phyloP scores from a whole-genome alignment of 2,888 invertebrate species.

The Idaea aversata region DNA sequence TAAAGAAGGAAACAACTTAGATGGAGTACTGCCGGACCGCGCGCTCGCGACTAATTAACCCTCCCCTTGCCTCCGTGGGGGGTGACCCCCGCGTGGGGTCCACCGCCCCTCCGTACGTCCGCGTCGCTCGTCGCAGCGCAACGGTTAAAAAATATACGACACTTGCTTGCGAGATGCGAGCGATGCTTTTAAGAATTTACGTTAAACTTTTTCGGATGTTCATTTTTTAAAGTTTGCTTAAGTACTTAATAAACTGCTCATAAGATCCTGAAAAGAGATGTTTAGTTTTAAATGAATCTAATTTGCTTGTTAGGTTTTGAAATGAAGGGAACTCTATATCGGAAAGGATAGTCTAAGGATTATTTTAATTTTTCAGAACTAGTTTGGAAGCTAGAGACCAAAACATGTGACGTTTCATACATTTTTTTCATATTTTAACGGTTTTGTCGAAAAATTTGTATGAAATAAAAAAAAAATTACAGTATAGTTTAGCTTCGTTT shows the following conservation, averaged over 20 bases:
- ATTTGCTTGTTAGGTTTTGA: background rate
- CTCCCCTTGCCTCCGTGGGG: slow-evolving; percentile 43
- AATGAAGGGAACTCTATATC: too few species aligned
- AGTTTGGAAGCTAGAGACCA: too few species aligned
- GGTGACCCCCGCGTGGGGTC: slow-evolving; percentile 35
- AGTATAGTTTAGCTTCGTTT: too few species aligned
- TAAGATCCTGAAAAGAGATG: background rate
- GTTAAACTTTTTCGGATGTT: slow-evolving; percentile 30
- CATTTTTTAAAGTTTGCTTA: background rate
- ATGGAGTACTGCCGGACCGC: slow-evolving; percentile 74
- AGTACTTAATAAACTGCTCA: background rate
- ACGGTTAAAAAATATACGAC: slow-evolving; percentile 68
- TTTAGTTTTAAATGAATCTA: background rate
- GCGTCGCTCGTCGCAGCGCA: slow-evolving; percentile 21
- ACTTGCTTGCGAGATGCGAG: slow-evolving; percentile 55
- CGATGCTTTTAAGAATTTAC: slow-evolving; percentile 53
- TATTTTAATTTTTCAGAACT: too few species aligned
- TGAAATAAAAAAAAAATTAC: too few species aligned
- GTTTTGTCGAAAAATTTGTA: too few species aligned
- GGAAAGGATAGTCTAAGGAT: too few species aligned
- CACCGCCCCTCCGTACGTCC: slow-evolving; percentile 26
- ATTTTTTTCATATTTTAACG: too few species aligned
- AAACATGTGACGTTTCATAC: too few species aligned
- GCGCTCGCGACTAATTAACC: slow-evolving; percentile 79
- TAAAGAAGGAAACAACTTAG: slow-evolving; percentile 79